phyloP scores from a whole-genome alignment of 2,797 vertebrate genomes.

The Buphagus erythrorhynchus region DNA sequence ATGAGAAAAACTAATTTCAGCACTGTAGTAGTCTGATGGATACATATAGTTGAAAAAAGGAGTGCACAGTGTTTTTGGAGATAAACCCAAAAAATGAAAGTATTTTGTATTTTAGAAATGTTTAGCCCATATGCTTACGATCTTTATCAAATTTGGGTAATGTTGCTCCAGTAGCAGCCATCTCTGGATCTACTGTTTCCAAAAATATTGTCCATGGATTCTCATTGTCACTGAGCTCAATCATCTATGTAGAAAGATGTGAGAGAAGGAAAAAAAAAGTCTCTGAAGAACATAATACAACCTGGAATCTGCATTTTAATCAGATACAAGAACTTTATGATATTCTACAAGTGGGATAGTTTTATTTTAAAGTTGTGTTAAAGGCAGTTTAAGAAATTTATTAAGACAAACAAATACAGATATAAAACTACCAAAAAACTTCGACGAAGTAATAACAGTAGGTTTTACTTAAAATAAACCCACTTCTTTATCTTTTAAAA shows the following conservation, averaged over 20 bases:
- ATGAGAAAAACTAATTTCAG: background rate
- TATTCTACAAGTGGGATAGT: background rate
- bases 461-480: background rate
- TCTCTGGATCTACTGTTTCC: conserved; percentile 97
- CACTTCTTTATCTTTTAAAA: background rate
- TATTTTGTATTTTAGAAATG: background rate
- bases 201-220: conserved; percentile 99
- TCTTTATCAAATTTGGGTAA: conserved; percentile 99
- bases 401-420: background rate
- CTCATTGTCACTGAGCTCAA: conserved; percentile 98
- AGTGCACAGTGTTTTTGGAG: background rate
- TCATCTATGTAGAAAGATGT: conserved; percentile 85
- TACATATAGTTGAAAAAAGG: background rate
- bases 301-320: background rate
- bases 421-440: background rate
- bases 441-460: background rate
- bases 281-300: background rate
- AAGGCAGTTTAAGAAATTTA: background rate
- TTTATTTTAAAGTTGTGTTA: background rate
- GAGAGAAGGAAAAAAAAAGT: background rate
- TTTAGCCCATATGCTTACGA: conserved; percentile 84
- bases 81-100: background rate
- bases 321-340: background rate
- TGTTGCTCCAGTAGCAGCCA: conserved; percentile 96
- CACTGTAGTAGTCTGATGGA: background rate